Percentiles rank a stretch among this genome's conserved stretches.
Evolutionary conservation across 92 coral and sea anemone genomes (phyloP).

Genomic region (Desmophyllum pertusum): DNA sequence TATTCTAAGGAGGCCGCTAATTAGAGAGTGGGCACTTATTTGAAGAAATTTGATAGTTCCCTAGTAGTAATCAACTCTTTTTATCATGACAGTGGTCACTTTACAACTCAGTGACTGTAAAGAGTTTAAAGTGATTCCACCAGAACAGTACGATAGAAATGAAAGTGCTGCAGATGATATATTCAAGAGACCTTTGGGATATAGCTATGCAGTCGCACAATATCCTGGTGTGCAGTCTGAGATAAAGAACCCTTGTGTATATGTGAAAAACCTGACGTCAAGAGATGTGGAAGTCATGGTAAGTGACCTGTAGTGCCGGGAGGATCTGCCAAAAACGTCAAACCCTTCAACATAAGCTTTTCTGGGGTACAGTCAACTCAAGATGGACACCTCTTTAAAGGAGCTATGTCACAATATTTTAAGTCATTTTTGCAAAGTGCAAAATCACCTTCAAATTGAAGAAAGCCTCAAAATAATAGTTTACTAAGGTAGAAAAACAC

Average conservation of each 20-base stretch:
- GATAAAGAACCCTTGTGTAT: slow-evolving; percentile 72
- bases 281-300: slow-evolving; percentile 82
- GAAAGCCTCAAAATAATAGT: too few relatives aligned
- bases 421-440: too few relatives aligned
- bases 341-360: too few relatives aligned
- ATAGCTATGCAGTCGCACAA: slow-evolving; percentile 37
- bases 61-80: too few relatives aligned
- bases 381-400: too few relatives aligned
- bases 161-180: slow-evolving; percentile 40
- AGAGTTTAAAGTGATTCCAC: slow-evolving; percentile 58
- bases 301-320: background rate
- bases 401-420: background rate
- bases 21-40: too few relatives aligned
- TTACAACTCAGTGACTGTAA: slow-evolving; percentile 56
- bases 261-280: slow-evolving; percentile 58
- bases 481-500: too few relatives aligned
- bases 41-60: too few relatives aligned
- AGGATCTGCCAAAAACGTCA: too few relatives aligned
- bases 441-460: too few relatives aligned
- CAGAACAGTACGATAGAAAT: slow-evolving; percentile 63
- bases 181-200: slow-evolving; percentile 84
- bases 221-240: slow-evolving; percentile 54
- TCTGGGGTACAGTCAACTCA: too few relatives aligned
- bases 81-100: slow-evolving; percentile 24
- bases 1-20: too few relatives aligned